Evolutionary conservation across 2,797 vertebrate species (phyloP).

Genomic region (Scolopax rusticola): DNA sequence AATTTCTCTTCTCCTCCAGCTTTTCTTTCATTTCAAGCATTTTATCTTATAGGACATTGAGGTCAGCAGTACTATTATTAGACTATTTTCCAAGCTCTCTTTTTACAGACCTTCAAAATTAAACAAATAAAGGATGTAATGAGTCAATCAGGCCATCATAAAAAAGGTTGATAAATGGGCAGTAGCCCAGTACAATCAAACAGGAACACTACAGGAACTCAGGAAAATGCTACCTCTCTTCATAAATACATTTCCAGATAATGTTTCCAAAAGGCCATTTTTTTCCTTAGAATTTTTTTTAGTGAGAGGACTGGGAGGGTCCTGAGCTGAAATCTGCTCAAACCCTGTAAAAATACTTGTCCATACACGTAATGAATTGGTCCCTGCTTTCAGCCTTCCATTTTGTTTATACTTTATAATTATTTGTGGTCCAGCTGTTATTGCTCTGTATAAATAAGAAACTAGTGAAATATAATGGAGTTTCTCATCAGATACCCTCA

Average conservation of each 20-base stretch:
- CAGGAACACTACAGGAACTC: background rate
- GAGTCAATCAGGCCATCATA: background rate
- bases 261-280: background rate
- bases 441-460: slow-evolving; percentile 20
- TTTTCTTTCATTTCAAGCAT: slow-evolving; percentile 10
- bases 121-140: background rate
- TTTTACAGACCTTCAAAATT: background rate
- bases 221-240: background rate
- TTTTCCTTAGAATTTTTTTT: background rate
- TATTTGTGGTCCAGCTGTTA: slow-evolving; percentile 35
- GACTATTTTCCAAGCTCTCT: background rate
- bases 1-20: background rate
- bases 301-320: background rate
- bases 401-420: slow-evolving; percentile 49
- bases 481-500: slow-evolving; percentile 42
- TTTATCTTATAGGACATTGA: background rate
- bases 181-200: background rate
- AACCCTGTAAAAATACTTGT: slow-evolving; percentile 7
- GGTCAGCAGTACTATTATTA: background rate
- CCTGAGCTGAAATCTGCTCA: background rate
- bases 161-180: background rate
- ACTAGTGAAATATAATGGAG: slow-evolving; percentile 25
- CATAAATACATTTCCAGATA: background rate
- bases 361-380: background rate
- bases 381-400: slow-evolving; percentile 25